Conservation (phyloP, 2,888 invertebrate genomes). For the Junonia oenone region DNA sequence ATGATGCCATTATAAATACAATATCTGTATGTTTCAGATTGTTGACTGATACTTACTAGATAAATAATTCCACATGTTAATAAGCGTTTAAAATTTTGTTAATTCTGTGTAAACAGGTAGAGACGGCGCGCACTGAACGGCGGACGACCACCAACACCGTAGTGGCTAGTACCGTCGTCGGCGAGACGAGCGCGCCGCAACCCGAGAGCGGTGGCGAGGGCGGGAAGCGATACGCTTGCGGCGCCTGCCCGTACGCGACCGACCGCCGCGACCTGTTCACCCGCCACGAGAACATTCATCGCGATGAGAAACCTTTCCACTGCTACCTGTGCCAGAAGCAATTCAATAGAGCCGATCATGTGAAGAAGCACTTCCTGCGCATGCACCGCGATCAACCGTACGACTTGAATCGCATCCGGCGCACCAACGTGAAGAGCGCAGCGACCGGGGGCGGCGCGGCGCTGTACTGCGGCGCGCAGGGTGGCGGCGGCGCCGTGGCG, state of each 20-base stretch:
- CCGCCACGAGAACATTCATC: slow-evolving; percentile 94
- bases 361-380: slow-evolving; percentile 94
- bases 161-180: slow-evolving; percentile 21
- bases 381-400: slow-evolving; percentile 95
- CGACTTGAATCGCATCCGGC: slow-evolving; percentile 89
- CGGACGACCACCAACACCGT: slow-evolving; percentile 33
- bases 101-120: slow-evolving; percentile 50
- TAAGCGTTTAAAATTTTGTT: neutral
- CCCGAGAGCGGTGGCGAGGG: slow-evolving; percentile 32
- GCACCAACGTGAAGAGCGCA: slow-evolving; percentile 75
- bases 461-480: slow-evolving; percentile 42
- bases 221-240: slow-evolving; percentile 90
- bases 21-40: no score
- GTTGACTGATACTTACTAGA: no score
- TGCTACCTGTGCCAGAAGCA: slow-evolving; percentile 95
- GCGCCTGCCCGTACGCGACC: slow-evolving; percentile 93
- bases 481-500: slow-evolving; percentile 64
- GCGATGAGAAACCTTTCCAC: slow-evolving; percentile 95
- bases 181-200: slow-evolving; percentile 33
- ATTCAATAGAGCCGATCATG: slow-evolving; percentile 96
- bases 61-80: no score
- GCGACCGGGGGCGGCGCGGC: slow-evolving; percentile 28
- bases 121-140: slow-evolving; percentile 51
- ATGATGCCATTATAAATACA: no score
- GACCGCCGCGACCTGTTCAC: slow-evolving; percentile 94